phyloP scores from a whole-genome alignment of 1,140 invertebrate genomes.

The Notospermus geniculatus region DNA sequence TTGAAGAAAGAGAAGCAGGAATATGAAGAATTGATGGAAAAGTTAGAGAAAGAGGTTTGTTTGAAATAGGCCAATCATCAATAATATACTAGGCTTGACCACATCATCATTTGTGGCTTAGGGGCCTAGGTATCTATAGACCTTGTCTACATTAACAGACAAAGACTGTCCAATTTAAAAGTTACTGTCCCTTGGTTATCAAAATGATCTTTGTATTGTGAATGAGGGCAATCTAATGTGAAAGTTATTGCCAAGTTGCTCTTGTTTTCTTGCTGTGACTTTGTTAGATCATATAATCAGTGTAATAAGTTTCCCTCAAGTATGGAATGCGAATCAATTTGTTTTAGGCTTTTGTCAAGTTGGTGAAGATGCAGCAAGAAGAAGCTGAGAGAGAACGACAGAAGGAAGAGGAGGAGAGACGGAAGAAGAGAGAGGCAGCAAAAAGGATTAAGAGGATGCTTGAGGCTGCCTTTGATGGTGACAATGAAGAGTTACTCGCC shows the following conservation, averaged over 20 bases:
- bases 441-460: constrained; percentile 50
- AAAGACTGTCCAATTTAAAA: not conserved
- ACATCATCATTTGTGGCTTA: too few relatives aligned
- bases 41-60: constrained; percentile 49
- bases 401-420: constrained; percentile 53
- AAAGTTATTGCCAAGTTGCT: too few relatives aligned
- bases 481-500: constrained; percentile 42
- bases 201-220: not conserved
- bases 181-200: not conserved
- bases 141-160: not conserved
- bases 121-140: not conserved
- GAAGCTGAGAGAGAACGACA: constrained; percentile 44
- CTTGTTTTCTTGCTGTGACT: not conserved
- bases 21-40: constrained; percentile 50
- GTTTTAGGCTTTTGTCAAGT: constrained; percentile 47
- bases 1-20: constrained; percentile 47
- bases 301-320: not conserved
- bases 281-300: constrained; percentile 2
- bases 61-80: not conserved
- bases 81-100: too few relatives aligned
- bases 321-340: not conserved
- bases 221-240: too few relatives aligned
- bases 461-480: constrained; percentile 55
- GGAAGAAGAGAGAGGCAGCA: constrained; percentile 41
- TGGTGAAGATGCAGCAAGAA: constrained; percentile 52